A percentile compares a stretch with the other conserved stretches of the same genome.
Evolutionary conservation across 2,113 vertebrate species (phyloP).

Genomic region (Nannospalax galili): DNA sequence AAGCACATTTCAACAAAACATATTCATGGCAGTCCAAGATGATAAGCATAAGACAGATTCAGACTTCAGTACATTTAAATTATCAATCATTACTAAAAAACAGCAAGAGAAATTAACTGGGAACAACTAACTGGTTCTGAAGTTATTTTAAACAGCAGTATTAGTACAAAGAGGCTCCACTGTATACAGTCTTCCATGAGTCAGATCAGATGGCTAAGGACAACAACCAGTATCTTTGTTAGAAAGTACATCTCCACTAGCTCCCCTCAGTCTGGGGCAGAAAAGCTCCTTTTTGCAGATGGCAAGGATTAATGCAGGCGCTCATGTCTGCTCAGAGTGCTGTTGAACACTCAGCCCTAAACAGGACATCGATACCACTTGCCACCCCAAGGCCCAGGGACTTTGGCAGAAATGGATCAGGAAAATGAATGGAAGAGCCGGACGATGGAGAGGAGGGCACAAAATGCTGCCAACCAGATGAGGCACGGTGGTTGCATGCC

Average conservation of each 20-base stretch:
- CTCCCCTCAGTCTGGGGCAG: not conserved
- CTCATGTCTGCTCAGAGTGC: too few relatives aligned
- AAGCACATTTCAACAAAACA: slow-evolving; percentile 49
- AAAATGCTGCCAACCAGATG: not conserved
- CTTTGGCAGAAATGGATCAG: too few relatives aligned
- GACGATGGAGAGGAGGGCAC: not conserved
- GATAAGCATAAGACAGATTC: slow-evolving; percentile 16
- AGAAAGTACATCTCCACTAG: not conserved
- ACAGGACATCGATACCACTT: not conserved
- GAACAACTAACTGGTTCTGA: not conserved
- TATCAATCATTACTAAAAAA: slow-evolving; percentile 12
- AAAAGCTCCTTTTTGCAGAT: not conserved
- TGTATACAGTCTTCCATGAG: not conserved
- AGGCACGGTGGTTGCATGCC: not conserved
- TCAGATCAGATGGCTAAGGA: not conserved
- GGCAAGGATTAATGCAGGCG: not conserved
- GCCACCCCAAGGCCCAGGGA: not conserved
- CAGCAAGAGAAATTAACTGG: not conserved
- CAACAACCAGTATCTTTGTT: not conserved
- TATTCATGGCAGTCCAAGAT: not conserved
- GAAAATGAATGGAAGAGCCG: not conserved
- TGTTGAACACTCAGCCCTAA: not conserved
- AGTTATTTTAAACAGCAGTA: slow-evolving; percentile 37
- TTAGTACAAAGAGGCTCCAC: slow-evolving; percentile 1
- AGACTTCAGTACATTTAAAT: not conserved